These are phyloP conservation scores for Chrysolina americana DNA, from an alignment of 2,888 invertebrate species.

Conservation along the genomic window DNA sequence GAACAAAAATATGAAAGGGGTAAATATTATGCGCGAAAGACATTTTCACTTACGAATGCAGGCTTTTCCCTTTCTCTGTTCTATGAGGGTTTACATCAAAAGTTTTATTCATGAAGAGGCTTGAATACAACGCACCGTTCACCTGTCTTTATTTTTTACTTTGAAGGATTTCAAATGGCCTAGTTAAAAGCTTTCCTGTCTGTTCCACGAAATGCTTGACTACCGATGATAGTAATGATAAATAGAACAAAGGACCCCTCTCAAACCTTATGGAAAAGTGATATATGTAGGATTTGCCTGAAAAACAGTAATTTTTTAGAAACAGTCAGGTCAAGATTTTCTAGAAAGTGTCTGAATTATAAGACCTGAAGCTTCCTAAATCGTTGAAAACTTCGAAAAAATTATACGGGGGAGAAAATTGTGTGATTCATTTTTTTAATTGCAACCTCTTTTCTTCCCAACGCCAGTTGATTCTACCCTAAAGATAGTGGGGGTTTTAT, in stretches of 20 bases:
- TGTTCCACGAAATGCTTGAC: background rate
- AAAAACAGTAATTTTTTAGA: too few species aligned
- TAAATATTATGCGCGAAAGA: slow-evolving; percentile 23
- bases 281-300: too few species aligned
- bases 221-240: background rate
- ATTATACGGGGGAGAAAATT: too few species aligned
- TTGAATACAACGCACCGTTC: slow-evolving; percentile 27
- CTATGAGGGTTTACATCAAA: slow-evolving; percentile 36
- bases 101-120: slow-evolving; percentile 38
- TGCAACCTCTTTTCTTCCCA: too few species aligned
- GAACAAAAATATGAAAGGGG: slow-evolving; percentile 28
- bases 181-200: slow-evolving; percentile 10
- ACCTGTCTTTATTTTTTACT: slow-evolving; percentile 22
- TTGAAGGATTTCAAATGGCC: slow-evolving; percentile 23
- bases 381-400: too few species aligned
- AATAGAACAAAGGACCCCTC: background rate
- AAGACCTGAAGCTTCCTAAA: too few species aligned
- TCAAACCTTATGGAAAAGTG: too few species aligned
- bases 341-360: too few species aligned
- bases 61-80: slow-evolving; percentile 23
- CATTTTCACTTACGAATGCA: slow-evolving; percentile 29
- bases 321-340: too few species aligned
- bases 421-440: too few species aligned
- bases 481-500: too few species aligned
- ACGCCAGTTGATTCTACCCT: too few species aligned